Percentiles rank a stretch among this genome's conserved stretches.
These are phyloP conservation scores for Orientallactaga bullata DNA, from an alignment of 2,113 vertebrate species.

Conservation along the genomic window DNA sequence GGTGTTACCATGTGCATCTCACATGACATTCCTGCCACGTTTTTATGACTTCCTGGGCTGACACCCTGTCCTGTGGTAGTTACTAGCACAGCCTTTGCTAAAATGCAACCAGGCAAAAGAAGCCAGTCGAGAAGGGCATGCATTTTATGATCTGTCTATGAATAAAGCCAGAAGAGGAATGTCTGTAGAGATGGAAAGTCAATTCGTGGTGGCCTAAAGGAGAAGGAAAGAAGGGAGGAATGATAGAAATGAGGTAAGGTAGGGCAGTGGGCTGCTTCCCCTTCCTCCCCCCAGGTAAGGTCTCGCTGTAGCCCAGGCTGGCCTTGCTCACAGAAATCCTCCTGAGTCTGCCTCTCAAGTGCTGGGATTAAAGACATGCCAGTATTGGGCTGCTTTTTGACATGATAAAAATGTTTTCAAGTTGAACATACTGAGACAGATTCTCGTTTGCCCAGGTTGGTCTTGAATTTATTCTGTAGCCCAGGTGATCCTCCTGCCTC, in stretches of 20 bases:
- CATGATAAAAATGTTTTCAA: too few species aligned
- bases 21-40: neutral
- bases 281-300: neutral
- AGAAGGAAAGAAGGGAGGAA: neutral
- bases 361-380: too few species aligned
- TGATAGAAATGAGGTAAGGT: neutral
- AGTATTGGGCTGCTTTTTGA: too few species aligned
- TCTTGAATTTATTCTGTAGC: neutral
- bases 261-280: neutral
- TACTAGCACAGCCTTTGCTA: neutral
- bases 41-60: neutral
- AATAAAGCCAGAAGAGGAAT: neutral
- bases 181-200: neutral
- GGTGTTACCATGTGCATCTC: neutral
- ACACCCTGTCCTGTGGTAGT: neutral
- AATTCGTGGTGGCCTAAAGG: neutral
- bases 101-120: neutral
- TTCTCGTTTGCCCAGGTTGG: neutral
- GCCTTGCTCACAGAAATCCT: too few species aligned
- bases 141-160: neutral
- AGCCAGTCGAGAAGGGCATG: neutral
- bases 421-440: too few species aligned
- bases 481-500: too few species aligned
- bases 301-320: neutral
- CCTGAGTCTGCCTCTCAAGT: too few species aligned